Evolutionary conservation across 2,797 vertebrate species (phyloP).

Genomic region (Coluber constrictor): DNA sequence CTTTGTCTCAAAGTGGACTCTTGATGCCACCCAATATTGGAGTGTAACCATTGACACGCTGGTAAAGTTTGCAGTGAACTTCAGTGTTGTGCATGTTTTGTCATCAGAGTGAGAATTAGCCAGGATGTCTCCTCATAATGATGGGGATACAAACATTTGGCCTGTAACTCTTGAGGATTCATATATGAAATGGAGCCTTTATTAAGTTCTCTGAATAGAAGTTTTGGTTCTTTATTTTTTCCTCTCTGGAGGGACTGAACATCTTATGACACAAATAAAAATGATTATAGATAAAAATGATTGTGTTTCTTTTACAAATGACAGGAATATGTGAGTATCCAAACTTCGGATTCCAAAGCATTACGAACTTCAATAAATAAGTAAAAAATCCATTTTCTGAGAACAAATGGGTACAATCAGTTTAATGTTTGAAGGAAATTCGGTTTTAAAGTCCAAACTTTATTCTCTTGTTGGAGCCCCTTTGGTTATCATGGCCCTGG

Average conservation of each 20-base stretch:
- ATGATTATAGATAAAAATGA: neutral
- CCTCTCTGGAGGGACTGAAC: neutral
- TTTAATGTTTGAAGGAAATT: neutral
- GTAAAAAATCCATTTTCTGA: neutral
- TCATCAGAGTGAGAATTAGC: neutral
- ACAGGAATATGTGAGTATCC: neutral
- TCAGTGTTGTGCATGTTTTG: neutral
- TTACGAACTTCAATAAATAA: neutral
- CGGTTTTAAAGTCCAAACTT: neutral
- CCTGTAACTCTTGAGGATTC: neutral
- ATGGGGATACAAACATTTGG: neutral
- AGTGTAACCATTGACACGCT: neutral
- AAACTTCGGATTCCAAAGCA: neutral
- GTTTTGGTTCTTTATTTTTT: neutral
- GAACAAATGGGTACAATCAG: neutral
- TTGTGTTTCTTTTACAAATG: neutral
- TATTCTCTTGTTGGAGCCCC: neutral
- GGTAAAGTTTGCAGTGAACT: neutral
- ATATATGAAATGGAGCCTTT: neutral
- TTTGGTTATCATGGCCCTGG: neutral
- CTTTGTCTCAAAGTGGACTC: neutral
- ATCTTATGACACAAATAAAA: neutral
- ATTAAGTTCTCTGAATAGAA: neutral
- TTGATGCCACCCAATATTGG: neutral
- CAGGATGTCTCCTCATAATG: neutral